phyloP scores from a whole-genome alignment of 2,797 vertebrate genomes.

The Gymnothorax reevesii region DNA sequence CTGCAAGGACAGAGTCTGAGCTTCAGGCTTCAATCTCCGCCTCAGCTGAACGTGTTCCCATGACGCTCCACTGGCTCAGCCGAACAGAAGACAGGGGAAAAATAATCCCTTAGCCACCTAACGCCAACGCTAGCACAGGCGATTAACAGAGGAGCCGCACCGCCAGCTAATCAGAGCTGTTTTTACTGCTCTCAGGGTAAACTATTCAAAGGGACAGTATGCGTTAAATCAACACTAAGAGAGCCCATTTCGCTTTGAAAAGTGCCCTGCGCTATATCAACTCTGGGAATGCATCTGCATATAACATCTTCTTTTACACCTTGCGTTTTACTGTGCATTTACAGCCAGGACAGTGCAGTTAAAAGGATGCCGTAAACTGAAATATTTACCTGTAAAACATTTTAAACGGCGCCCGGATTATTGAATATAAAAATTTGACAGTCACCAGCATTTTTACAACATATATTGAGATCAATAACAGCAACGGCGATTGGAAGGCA shows the following conservation, averaged over 20 bases:
- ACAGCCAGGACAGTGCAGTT: neutral
- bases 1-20: neutral
- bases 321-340: neutral
- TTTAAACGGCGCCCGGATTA: neutral
- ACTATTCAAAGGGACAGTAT: neutral
- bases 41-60: neutral
- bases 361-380: neutral
- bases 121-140: neutral
- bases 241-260: neutral
- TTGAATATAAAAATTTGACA: neutral
- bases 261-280: neutral
- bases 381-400: neutral
- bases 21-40: neutral
- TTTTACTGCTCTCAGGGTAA: neutral
- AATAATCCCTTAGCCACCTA: neutral
- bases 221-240: neutral
- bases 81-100: neutral
- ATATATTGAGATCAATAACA: neutral
- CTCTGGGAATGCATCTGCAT: neutral
- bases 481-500: neutral
- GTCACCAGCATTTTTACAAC: neutral
- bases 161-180: neutral
- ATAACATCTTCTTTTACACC: neutral
- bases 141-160: neutral
- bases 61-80: neutral